Conservation (phyloP, 2,113 vertebrate species). For the Actenoides hombroni region DNA sequence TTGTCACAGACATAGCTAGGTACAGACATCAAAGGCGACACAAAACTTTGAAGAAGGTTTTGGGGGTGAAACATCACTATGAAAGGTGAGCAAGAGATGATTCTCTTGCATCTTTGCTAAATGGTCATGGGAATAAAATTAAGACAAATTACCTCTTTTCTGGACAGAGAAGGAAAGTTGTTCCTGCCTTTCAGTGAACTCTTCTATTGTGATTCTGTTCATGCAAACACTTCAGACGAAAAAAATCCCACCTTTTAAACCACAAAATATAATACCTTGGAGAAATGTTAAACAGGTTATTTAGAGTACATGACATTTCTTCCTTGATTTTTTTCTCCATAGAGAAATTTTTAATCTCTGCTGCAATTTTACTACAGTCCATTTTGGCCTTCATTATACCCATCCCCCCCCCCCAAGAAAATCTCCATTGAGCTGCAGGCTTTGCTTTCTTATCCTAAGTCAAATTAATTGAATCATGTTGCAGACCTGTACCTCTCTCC, state of each 20-base stretch:
- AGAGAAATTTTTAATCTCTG: background rate
- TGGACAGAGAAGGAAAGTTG: background rate
- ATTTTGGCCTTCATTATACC: background rate
- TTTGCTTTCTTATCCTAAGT: background rate
- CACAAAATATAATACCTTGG: background rate
- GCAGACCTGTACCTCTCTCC: background rate
- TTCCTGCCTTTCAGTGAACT: background rate
- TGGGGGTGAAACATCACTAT: background rate
- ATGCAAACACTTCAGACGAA: background rate
- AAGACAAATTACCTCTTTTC: background rate
- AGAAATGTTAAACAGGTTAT: background rate
- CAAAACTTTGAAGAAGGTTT: background rate
- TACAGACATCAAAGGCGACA: background rate
- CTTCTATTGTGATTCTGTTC: background rate
- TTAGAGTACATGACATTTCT: background rate
- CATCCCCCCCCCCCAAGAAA: background rate
- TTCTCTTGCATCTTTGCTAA: background rate
- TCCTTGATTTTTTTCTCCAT: background rate
- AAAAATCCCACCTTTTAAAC: background rate
- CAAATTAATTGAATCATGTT: background rate
- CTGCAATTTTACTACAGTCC: background rate
- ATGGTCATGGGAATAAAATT: background rate
- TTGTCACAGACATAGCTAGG: background rate
- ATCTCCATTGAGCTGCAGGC: background rate
- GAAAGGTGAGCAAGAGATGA: background rate